Percentiles rank a stretch among this genome's conserved stretches.
Evolutionary conservation across 1,140 invertebrate genomes (phyloP).

Genomic region (Paracyclopina nana): DNA sequence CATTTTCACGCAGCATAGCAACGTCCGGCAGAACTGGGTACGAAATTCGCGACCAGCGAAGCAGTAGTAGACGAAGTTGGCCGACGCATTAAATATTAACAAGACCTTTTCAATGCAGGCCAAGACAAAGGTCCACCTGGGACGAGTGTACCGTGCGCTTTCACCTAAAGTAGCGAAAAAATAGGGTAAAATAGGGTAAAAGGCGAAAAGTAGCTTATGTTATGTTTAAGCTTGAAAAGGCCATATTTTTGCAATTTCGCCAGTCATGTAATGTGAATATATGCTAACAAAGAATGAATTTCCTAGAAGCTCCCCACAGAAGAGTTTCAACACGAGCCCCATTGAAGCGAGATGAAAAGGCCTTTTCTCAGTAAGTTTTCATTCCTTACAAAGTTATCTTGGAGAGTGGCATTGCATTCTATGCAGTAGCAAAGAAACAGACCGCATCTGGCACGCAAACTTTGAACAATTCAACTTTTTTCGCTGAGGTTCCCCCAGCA

Average conservation of each 20-base stretch:
- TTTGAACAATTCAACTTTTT: neutral
- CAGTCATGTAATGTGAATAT: neutral
- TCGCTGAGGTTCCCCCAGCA: neutral
- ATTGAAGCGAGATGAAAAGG: neutral
- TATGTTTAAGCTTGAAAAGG: neutral
- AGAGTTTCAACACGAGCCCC: no score
- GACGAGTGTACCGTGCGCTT: neutral
- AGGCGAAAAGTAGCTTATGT: neutral
- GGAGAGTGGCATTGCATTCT: neutral
- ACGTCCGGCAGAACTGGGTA: neutral
- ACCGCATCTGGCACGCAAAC: neutral
- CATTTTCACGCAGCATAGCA: neutral
- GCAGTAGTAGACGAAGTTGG: constrained; percentile 7
- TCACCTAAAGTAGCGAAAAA: neutral
- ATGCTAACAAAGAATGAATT: neutral
- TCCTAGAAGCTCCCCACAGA: neutral
- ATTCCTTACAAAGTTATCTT: neutral
- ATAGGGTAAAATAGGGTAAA: neutral
- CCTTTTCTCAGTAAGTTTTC: neutral
- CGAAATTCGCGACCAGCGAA: constrained; percentile 1
- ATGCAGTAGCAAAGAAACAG: neutral
- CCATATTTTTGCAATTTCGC: neutral
- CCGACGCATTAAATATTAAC: neutral
- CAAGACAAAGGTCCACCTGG: neutral
- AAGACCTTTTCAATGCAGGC: constrained; percentile 4